A percentile compares a stretch with the other conserved stretches of the same genome.
phyloP scores from a whole-genome alignment of 92 coral and sea anemone species.

The Zoanthus solanderi region DNA sequence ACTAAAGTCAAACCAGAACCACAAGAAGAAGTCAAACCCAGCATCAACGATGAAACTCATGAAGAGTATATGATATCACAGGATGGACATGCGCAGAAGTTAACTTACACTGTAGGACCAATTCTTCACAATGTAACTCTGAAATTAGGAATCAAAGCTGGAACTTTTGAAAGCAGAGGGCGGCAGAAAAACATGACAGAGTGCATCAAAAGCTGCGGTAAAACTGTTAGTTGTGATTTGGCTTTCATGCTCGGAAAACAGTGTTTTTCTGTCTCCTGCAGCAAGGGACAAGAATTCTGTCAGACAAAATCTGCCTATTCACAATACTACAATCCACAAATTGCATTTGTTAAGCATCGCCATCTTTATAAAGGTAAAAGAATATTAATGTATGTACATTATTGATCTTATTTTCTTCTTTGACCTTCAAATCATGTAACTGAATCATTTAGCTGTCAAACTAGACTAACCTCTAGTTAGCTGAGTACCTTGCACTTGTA shows the following conservation, averaged over 20 bases:
- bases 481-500: too few relatives aligned
- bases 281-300: slow-evolving; percentile 64
- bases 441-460: too few relatives aligned
- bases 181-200: slow-evolving; percentile 74
- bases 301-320: slow-evolving; percentile 88
- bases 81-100: slow-evolving; percentile 68
- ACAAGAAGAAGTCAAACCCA: slow-evolving; percentile 5
- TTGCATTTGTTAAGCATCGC: slow-evolving; percentile 83
- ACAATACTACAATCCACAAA: slow-evolving; percentile 81
- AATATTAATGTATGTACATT: neutral
- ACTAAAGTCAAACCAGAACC: neutral
- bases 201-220: slow-evolving; percentile 83
- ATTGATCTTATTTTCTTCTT: too few relatives aligned
- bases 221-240: slow-evolving; percentile 77
- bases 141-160: slow-evolving; percentile 81
- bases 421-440: too few relatives aligned
- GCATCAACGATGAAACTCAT: slow-evolving; percentile 43
- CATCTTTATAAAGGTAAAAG: slow-evolving; percentile 51
- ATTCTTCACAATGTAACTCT: slow-evolving; percentile 78
- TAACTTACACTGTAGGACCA: slow-evolving; percentile 75
- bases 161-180: slow-evolving; percentile 86
- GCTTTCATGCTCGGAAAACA: slow-evolving; percentile 94
- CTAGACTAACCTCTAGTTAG: too few relatives aligned
- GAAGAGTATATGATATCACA: slow-evolving; percentile 70
- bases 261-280: slow-evolving; percentile 93